phyloP scores from a whole-genome alignment of 2,113 vertebrate species.

The Hydrochoerus hydrochaeris region DNA sequence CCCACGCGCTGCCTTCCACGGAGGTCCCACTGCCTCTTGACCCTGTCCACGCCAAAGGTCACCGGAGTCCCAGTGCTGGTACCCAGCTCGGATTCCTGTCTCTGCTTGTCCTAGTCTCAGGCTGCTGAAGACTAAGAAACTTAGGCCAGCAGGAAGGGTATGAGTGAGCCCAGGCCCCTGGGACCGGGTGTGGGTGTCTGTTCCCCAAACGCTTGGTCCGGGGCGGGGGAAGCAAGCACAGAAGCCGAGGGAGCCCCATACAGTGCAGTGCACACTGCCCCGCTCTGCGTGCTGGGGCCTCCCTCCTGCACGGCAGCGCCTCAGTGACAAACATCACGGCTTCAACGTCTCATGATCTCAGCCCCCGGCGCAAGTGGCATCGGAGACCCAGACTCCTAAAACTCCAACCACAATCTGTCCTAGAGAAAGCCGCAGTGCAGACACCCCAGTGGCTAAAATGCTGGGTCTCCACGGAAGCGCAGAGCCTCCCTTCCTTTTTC shows the following conservation, averaged over 20 bases:
- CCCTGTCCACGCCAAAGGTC: not conserved
- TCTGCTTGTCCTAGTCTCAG: not conserved
- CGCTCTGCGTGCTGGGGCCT: not conserved
- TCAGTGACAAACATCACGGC: not conserved
- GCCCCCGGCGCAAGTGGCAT: not conserved
- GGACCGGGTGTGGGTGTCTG: rapidly evolving
- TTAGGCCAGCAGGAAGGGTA: no score
- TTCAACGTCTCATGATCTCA: not conserved
- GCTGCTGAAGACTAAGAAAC: not conserved
- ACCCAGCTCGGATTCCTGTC: not conserved
- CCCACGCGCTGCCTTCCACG: rapidly evolving
- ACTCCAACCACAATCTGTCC: not conserved
- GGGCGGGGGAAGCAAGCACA: not conserved
- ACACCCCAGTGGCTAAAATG: not conserved
- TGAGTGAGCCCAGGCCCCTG: not conserved
- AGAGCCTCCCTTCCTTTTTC: not conserved
- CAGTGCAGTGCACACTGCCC: rapidly evolving
- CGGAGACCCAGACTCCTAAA: not conserved
- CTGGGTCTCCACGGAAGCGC: not conserved
- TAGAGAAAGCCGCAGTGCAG: not conserved
- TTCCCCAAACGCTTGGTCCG: not conserved
- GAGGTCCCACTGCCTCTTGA: rapidly evolving
- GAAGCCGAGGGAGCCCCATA: not conserved
- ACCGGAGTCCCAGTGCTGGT: rapidly evolving
- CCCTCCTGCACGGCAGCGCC: not conserved